phyloP scores from a whole-genome alignment of 2,888 invertebrate species.

The Seladonia tumulorum region DNA sequence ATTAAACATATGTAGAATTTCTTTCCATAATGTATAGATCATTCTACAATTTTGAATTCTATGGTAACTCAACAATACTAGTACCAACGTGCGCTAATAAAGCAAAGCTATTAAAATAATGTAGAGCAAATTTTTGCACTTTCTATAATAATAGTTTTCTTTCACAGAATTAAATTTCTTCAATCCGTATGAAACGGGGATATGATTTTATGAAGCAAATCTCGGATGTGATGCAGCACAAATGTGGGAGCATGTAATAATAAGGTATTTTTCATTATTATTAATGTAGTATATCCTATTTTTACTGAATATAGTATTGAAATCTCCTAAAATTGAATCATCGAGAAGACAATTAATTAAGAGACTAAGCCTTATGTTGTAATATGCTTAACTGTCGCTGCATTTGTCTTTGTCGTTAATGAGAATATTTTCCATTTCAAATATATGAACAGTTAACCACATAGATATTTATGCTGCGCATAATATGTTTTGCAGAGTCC shows the following conservation, averaged over 20 bases:
- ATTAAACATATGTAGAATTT: background rate
- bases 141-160: constrained; percentile 16
- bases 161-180: constrained; percentile 34
- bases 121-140: background rate
- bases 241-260: background rate
- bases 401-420: too few species aligned
- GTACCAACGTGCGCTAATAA: background rate
- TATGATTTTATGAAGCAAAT: background rate
- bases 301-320: background rate
- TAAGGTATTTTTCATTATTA: constrained; percentile 24
- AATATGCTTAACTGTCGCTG: background rate
- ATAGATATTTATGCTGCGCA: background rate
- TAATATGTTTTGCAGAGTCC: too few species aligned
- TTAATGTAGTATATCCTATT: background rate
- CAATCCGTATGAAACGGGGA: background rate
- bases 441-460: background rate
- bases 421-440: too few species aligned
- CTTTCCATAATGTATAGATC: background rate
- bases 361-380: background rate
- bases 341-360: background rate
- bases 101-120: background rate
- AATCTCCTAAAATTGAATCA: background rate
- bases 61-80: background rate
- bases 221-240: background rate
- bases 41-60: constrained; percentile 27